Evolutionary conservation across 2,797 vertebrate species (phyloP).

Genomic region (Limosa lapponica): DNA sequence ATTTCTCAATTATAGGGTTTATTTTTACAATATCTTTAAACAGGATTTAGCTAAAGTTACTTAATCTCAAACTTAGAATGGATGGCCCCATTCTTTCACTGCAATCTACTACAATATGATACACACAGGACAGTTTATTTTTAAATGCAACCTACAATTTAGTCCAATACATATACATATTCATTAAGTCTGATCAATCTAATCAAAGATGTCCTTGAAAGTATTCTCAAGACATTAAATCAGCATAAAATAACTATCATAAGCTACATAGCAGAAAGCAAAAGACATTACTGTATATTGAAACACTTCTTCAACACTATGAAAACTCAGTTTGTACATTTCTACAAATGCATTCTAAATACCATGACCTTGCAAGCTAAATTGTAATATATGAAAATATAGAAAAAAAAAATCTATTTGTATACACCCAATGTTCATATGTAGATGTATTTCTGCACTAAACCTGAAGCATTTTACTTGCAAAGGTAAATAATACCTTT

Average conservation of each 20-base stretch:
- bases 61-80: background rate
- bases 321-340: background rate
- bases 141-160: constrained; percentile 67
- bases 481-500: background rate
- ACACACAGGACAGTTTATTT: constrained; percentile 61
- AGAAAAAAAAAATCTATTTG: background rate
- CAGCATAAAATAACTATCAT: constrained; percentile 66
- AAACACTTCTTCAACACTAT: background rate
- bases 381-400: background rate
- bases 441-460: background rate
- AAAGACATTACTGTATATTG: background rate
- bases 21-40: background rate
- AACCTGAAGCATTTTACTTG: background rate
- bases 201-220: constrained; percentile 75
- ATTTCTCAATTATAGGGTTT: background rate
- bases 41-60: background rate
- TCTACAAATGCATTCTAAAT: background rate
- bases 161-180: constrained; percentile 74
- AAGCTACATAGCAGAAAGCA: background rate
- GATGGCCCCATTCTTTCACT: background rate
- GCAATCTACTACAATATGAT: background rate
- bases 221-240: constrained; percentile 65
- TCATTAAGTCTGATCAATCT: constrained; percentile 74
- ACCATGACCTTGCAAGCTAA: background rate
- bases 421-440: background rate